Conservation (phyloP, 2,797 vertebrate species). For the Sciurus carolinensis region DNA sequence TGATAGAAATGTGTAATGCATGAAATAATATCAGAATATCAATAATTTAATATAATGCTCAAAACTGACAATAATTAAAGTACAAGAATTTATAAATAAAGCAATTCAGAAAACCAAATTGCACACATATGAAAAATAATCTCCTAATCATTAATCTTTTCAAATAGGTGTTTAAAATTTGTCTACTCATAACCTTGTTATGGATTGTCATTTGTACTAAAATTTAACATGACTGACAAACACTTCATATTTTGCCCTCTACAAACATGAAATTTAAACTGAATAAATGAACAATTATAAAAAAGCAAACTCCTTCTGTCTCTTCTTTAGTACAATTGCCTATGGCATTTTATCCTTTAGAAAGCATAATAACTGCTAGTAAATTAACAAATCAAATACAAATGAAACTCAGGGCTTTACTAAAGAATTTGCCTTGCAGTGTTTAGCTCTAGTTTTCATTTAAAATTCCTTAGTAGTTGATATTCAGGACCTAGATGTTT, state of each 20-base stretch:
- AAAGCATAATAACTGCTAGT: background rate
- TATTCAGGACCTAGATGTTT: background rate
- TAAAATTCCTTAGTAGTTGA: constrained; percentile 1
- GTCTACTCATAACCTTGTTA: background rate
- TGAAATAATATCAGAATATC: background rate
- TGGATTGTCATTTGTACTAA: background rate
- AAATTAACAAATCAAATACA: background rate
- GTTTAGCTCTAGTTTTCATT: background rate
- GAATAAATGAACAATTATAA: constrained; percentile 7
- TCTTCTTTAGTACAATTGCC: background rate
- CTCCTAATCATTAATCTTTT: background rate
- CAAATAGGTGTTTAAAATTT: background rate
- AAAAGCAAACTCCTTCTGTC: background rate
- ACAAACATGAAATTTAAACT: constrained; percentile 29
- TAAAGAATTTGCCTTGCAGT: background rate
- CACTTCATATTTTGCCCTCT: background rate
- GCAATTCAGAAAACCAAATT: constrained; percentile 47
- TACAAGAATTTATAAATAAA: background rate
- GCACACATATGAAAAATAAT: background rate
- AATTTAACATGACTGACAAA: background rate
- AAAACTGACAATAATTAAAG: background rate
- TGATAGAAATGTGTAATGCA: background rate
- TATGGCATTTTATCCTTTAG: background rate
- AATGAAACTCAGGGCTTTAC: background rate
- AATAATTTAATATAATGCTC: constrained; percentile 14